Evolutionary conservation across 2,888 invertebrate genomes (phyloP), one percentile per base, ranked within the genome.

Genomic region (Papilio gigon): DNA sequence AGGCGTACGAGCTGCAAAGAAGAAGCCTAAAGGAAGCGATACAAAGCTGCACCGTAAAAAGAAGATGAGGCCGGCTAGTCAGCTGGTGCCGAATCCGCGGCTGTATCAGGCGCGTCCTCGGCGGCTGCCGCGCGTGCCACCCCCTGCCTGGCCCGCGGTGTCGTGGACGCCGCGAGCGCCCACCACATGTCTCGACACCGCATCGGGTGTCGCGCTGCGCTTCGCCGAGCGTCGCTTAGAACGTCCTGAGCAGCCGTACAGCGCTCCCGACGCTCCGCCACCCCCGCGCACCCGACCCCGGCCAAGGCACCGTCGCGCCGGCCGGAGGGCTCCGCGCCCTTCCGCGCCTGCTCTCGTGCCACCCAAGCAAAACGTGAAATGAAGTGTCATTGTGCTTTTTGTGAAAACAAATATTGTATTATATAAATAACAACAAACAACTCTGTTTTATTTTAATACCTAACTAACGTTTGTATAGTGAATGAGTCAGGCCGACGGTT

Each of bases 151-250:
- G 27, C 61, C 67, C 1, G 17, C 17, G 6, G 50, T 61, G 20
- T 37, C 60, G 50, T 67, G 67, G 67, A 4, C 17, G 9, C 67
- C 67, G 0, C 60, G 50, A 12, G 17, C 50, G 6, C 25, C 61
- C 1, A 4, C 60, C 6, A n/a, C 37, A 11, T 20, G 33, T 9
- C 37, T 67, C 20, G 67, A 67, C 5, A 67, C 67, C 17, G 67
- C 67, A 11, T 67, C 67, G 14, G 40, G 60, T 11, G 67, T 40
- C 14, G 67, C 67, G 6, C 67, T 67, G 17, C 67, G 50, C 9
- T 25, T 67, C 4, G 8, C 30, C 2, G 60, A 67, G 37, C 27
- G 47, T 20, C 67, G 67, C 37, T 25, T 14, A 8, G 25, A 25
- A 0, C 25, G 6, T n/a, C n/a, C n/a, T n/a, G 33, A 25, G 60